A percentile compares a stretch with the other conserved stretches of the same genome.
phyloP scores from a whole-genome alignment of 2,113 vertebrate species.

The Fulica atra region DNA sequence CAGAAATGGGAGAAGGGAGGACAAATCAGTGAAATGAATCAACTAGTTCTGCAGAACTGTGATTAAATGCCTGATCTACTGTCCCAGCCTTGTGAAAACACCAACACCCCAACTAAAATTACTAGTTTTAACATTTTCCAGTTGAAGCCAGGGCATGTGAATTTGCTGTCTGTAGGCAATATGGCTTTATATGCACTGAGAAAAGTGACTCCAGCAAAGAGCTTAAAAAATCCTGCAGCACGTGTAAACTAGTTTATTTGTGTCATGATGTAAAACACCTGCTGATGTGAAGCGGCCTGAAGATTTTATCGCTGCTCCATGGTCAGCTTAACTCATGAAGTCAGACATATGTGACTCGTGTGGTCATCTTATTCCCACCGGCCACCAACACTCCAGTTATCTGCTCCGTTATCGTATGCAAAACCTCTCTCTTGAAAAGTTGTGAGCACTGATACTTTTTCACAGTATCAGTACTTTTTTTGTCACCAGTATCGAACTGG shows the following conservation, averaged over 20 bases:
- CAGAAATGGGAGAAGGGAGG: background rate
- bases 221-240: background rate
- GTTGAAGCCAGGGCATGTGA: background rate
- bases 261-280: conserved; percentile 20
- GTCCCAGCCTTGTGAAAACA: background rate
- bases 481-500: background rate
- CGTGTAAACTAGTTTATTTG: conserved; percentile 10
- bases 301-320: conserved; percentile 4
- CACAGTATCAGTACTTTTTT: too few relatives aligned
- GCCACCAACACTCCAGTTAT: background rate
- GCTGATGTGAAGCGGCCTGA: conserved; percentile 16
- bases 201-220: background rate
- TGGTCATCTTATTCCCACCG: background rate
- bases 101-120: background rate
- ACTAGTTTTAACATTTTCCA: background rate
- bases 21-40: background rate
- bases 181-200: background rate
- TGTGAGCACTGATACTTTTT: background rate
- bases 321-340: background rate
- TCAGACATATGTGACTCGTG: background rate
- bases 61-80: background rate
- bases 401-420: background rate
- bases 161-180: background rate
- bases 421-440: background rate
- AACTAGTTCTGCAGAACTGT: background rate